Base-by-base conservation (phyloP, 2,113 vertebrate species). In the Zapornia atra region DNA sequence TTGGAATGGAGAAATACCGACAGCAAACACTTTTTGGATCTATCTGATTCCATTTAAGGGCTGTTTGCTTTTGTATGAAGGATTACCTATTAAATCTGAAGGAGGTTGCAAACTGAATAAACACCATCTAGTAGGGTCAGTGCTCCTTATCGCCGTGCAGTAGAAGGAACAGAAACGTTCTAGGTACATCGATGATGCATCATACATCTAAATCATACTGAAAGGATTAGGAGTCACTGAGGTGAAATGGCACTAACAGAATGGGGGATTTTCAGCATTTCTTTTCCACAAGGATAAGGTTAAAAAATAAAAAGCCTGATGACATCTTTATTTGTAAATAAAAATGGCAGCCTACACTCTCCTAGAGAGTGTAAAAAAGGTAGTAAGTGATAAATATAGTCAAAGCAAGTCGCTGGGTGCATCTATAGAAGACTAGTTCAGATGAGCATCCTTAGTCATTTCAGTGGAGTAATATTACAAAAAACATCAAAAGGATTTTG, bases 91-190 rank as follows among this genome's bases (percentile, higher is more conserved):
- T 94, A 95, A 88, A 95, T 73, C 85, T 90, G 86, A 93, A 93
- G 94, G 77, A 96, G 50, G 38, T 16, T 96, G 90, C 82, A 95
- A 91, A 48, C 90, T 97, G 91, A 96, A 87, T 96, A 96, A 96
- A 97, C 69, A 95, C 31, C 34, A 36, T 40, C 81, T 90, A 73
- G 29, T 63, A 88, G 64, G 93, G 90, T 96, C 92, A 95, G 56
- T 65, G 54, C 46, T 92, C 44, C 92, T 94, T 90, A 86, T 81
- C 22, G 14, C 46, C 72, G 72, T 80, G 73, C 59, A 82, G 44
- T 33, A 69, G 69, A 83, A 73, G 51, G 68, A 94, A 87, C 38
- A 90, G 48, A 82, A 95, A 79, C 36, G 10, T 51, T 90, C 84
- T 82, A 80, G 85, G 70, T 85, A 59, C 25, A 44, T 11, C 68